phyloP scores from a whole-genome alignment of 35 echinoderm and acorn worm species.

The Chiridota heheva region DNA sequence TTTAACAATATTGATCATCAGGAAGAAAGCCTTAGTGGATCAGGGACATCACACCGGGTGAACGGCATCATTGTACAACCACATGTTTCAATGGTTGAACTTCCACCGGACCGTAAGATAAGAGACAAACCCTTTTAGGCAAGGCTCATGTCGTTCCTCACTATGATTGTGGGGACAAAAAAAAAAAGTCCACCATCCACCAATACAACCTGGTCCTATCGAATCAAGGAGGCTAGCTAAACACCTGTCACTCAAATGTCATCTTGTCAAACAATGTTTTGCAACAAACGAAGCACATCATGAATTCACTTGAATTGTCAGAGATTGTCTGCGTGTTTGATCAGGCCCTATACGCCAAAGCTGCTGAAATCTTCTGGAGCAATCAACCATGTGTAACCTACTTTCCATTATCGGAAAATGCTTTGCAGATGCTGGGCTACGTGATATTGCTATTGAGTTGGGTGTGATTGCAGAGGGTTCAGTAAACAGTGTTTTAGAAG shows the following conservation, averaged over 20 bases:
- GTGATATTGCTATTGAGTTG: conserved; percentile 8
- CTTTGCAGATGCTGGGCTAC: conserved; percentile 5
- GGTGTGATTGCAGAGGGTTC: not conserved
- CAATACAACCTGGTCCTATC: not conserved
- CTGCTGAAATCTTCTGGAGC: too few relatives aligned
- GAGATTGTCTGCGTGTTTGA: too few relatives aligned
- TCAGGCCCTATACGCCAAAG: too few relatives aligned
- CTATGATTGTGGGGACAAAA: too few relatives aligned
- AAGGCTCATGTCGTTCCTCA: too few relatives aligned
- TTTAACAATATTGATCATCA: conserved; percentile 33
- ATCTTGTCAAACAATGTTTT: not conserved
- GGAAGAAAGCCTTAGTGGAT: conserved; percentile 21
- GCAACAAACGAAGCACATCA: too few relatives aligned
- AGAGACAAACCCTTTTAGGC: not conserved
- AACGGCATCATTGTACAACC: conserved; percentile 37
- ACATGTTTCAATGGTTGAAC: not conserved
- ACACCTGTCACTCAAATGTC: too few relatives aligned
- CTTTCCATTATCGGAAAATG: conserved; percentile 9
- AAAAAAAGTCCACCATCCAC: not conserved
- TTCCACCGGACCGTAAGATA: too few relatives aligned
- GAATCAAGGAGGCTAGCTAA: not conserved
- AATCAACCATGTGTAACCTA: conserved; percentile 38
- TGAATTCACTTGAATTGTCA: too few relatives aligned
- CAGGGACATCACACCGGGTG: conserved; percentile 24
- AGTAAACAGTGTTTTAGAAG: conserved; percentile 13